These are phyloP conservation scores for Lutraria rhynchaena DNA, from an alignment of 1,140 invertebrate genomes.

Conservation along the genomic window DNA sequence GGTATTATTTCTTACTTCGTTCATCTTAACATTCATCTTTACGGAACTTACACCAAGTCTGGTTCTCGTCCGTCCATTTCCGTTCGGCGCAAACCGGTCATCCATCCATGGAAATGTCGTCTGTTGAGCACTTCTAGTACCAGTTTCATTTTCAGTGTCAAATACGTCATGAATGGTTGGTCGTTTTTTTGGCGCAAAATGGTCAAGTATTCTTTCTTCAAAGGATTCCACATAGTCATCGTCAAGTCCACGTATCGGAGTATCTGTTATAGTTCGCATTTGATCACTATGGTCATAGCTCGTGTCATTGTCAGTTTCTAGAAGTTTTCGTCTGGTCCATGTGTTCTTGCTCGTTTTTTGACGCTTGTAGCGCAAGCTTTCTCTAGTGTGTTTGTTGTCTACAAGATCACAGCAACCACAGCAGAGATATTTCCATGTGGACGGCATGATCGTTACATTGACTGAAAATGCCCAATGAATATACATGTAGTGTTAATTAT, in stretches of 20 bases:
- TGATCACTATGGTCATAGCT: no score
- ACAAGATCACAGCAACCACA: conserved; percentile 13
- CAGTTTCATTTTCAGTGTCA: not conserved
- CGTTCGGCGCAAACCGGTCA: conserved; percentile 29
- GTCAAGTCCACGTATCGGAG: not conserved
- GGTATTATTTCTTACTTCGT: not conserved
- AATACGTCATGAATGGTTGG: conserved; percentile 11
- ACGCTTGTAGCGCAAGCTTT: not conserved
- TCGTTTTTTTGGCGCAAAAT: conserved; percentile 18
- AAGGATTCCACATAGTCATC: not conserved
- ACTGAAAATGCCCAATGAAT: no score
- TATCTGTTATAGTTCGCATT: conserved; percentile 26
- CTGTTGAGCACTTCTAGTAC: not conserved
- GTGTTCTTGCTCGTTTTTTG: conserved; percentile 20
- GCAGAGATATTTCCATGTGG: conserved; percentile 14
- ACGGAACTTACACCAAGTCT: conserved; percentile 49
- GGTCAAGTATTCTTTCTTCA: not conserved
- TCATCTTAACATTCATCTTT: conserved; percentile 39
- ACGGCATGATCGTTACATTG: not conserved
- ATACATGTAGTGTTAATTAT: no score
- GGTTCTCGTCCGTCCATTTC: conserved; percentile 1
- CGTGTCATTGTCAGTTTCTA: conserved; percentile 28
- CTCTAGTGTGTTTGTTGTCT: not conserved
- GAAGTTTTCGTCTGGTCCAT: conserved; percentile 39
- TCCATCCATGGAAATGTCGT: conserved; percentile 59